phyloP scores from a whole-genome alignment of 2,888 invertebrate species.

The Mesoligia furuncula region DNA sequence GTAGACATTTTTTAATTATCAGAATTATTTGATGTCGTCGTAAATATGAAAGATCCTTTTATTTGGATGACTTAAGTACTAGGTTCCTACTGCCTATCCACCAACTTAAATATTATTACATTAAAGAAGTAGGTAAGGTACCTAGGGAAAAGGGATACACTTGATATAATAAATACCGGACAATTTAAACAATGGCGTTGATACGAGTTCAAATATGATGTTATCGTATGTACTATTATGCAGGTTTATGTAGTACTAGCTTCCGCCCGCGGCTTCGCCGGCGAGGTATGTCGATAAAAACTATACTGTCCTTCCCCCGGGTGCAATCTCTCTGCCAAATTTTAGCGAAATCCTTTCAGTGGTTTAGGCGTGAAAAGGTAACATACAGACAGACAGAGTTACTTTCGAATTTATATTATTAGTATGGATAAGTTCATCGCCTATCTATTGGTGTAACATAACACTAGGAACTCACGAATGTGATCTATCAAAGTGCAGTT shows the following conservation, averaged over 20 bases:
- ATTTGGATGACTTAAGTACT: background rate
- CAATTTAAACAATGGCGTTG: background rate
- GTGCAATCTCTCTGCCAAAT: too few relatives aligned
- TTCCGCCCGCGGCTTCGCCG: too few relatives aligned
- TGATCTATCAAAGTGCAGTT: constrained; percentile 65
- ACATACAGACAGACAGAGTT: too few relatives aligned
- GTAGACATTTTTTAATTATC: constrained; percentile 45
- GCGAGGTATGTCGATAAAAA: too few relatives aligned
- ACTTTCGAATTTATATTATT: too few relatives aligned
- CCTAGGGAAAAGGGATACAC: background rate
- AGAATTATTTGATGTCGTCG: constrained; percentile 2
- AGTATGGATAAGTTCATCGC: constrained; percentile 16
- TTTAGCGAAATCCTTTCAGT: too few relatives aligned
- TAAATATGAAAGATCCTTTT: constrained; percentile 24
- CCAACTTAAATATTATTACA: background rate
- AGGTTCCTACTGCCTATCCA: background rate
- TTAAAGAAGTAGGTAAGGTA: too few relatives aligned
- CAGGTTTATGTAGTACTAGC: constrained; percentile 9
- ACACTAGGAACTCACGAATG: constrained; percentile 59
- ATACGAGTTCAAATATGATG: background rate
- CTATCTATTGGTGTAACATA: constrained; percentile 21
- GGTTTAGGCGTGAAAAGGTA: too few relatives aligned
- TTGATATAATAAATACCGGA: constrained; percentile 5
- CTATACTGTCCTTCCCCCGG: too few relatives aligned
- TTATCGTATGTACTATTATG: background rate